phyloP scores from a whole-genome alignment of 2,113 vertebrate species.

The Ornithorhynchus anatinus region DNA sequence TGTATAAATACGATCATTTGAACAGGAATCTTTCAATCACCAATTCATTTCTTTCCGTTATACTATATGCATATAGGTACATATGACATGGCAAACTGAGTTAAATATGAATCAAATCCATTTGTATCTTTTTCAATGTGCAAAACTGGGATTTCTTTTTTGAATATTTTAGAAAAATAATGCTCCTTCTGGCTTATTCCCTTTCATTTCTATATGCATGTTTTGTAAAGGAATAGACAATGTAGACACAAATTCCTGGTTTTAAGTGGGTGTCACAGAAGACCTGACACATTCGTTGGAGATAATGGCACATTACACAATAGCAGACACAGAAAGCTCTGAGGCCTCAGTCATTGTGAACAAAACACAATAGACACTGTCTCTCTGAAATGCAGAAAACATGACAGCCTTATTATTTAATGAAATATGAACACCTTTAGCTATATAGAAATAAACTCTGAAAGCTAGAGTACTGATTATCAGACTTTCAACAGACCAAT shows the following conservation, averaged over 20 bases:
- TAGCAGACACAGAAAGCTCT: constrained; percentile 45
- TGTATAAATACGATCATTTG: too few species aligned
- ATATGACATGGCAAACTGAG: too few species aligned
- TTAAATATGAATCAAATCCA: too few species aligned
- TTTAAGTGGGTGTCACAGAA: constrained; percentile 35
- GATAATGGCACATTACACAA: constrained; percentile 45
- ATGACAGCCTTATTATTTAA: constrained; percentile 30
- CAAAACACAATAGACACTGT: constrained; percentile 27
- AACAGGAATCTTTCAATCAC: too few species aligned
- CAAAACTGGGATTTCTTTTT: constrained; percentile 36
- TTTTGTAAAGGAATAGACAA: constrained; percentile 30
- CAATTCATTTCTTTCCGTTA: too few species aligned
- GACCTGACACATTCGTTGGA: constrained; percentile 18
- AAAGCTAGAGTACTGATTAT: background rate
- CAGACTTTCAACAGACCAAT: background rate
- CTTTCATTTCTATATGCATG: constrained; percentile 23
- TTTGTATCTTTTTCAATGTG: background rate
- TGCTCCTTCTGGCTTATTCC: constrained; percentile 43
- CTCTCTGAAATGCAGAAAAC: constrained; percentile 36
- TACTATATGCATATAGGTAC: too few species aligned
- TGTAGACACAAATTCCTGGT: constrained; percentile 32
- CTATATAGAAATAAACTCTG: constrained; percentile 8
- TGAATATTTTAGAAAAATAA: constrained; percentile 10
- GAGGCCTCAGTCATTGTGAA: constrained; percentile 28
- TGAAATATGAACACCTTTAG: constrained; percentile 28